These are phyloP conservation scores for Drosophila biarmipes DNA, from an alignment of 1,140 invertebrate genomes.

Conservation along the genomic window DNA sequence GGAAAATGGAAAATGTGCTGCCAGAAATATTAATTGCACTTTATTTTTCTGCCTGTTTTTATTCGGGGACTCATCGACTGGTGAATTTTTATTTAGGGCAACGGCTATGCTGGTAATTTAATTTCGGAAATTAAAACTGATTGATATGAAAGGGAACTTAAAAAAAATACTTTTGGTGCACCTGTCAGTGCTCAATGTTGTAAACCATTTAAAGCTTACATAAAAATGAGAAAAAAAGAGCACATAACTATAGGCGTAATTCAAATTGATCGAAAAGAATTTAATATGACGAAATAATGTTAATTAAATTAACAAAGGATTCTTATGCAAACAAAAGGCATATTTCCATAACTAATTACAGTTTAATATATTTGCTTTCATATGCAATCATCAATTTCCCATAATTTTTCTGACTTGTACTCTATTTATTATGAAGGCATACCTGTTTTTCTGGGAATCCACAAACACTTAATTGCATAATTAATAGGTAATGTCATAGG, in stretches of 20 bases:
- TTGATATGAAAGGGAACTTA: constrained; percentile 1
- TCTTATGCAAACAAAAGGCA: constrained; percentile 20
- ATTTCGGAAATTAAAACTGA: background rate
- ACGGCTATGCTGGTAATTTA: background rate
- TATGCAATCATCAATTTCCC: constrained; percentile 1
- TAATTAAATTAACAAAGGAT: constrained; percentile 20
- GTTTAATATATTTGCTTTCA: constrained; percentile 12
- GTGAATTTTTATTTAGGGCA: constrained; percentile 9
- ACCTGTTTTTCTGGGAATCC: background rate
- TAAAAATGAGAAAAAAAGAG: background rate
- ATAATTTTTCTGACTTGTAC: background rate
- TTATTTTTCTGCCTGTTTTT: constrained; percentile 16
- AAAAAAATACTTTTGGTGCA: background rate
- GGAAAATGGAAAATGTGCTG: constrained; percentile 21
- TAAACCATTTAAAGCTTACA: background rate
- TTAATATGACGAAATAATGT: constrained; percentile 5
- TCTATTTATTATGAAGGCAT: background rate
- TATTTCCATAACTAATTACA: constrained; percentile 25
- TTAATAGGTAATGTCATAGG: too few species aligned
- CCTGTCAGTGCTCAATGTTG: too few species aligned
- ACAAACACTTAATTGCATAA: too few species aligned
- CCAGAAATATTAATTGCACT: constrained; percentile 43
- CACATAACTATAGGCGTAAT: background rate
- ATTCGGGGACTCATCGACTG: constrained; percentile 6
- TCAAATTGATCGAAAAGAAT: constrained; percentile 17